Percentiles rank a stretch among this genome's conserved stretches.
These are phyloP conservation scores for Haliclystus octoradiatus DNA, from an alignment of 30 jellyfish, hydroid and myxozoan genomes.

Conservation along the genomic window DNA sequence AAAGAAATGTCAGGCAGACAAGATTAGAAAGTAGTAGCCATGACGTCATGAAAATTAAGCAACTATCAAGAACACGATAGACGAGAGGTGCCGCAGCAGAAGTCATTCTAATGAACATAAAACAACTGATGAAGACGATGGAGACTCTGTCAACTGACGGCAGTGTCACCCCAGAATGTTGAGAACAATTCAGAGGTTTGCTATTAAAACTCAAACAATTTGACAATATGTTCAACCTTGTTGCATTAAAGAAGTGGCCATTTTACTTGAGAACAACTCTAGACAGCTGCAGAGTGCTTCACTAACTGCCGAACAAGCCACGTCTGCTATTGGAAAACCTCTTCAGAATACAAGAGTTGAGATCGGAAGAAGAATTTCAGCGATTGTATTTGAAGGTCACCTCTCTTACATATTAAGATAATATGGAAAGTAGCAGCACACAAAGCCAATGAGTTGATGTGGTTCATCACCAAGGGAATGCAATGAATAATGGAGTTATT, in stretches of 20 bases:
- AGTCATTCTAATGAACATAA: background rate
- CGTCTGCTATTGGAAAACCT: conserved; percentile 21
- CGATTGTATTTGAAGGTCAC: conserved; percentile 16
- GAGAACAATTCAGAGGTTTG: conserved; percentile 17
- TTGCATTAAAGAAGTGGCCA: conserved; percentile 18
- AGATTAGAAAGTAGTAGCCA: conserved; percentile 9
- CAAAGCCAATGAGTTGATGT: too few species aligned
- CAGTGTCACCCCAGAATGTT: conserved; percentile 32
- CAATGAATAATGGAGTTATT: too few species aligned
- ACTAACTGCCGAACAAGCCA: conserved; percentile 41
- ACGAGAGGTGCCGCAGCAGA: conserved; percentile 30
- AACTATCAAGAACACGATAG: conserved; percentile 7
- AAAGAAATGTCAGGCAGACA: background rate
- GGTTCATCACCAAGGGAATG: too few species aligned
- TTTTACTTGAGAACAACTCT: conserved; percentile 22
- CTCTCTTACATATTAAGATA: too few species aligned
- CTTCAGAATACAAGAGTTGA: conserved; percentile 25
- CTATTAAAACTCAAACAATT: conserved; percentile 25
- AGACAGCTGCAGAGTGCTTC: conserved; percentile 29
- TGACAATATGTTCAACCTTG: conserved; percentile 28
- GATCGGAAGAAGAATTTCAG: conserved; percentile 21
- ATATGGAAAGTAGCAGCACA: conserved; percentile 15
- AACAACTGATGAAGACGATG: conserved; percentile 5
- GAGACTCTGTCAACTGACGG: conserved; percentile 4
- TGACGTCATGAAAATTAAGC: conserved; percentile 9